Evolutionary conservation across 2,797 vertebrate species (phyloP), one percentile per base, ranked within the genome.

Genomic region (Leptoclinus maculatus): DNA sequence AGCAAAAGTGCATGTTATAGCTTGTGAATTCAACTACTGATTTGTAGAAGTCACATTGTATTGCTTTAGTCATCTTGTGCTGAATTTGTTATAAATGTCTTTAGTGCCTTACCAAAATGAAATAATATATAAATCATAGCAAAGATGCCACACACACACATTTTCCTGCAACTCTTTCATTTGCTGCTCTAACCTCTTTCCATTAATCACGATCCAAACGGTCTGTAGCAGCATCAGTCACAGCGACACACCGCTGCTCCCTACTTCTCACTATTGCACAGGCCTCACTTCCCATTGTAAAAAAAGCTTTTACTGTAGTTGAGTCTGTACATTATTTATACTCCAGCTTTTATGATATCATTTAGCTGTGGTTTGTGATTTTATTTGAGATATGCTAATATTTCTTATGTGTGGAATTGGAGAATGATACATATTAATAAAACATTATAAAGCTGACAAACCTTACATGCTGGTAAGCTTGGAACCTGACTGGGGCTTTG

Each of bases 231-330:
- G 63, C 60, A 66, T 29, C 39, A 19, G n/a, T 39, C 34, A 43
- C 19, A 66, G 58, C 54, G 49, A 8, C 65, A 62, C 57, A 62
- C 54, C 71, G 56, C 79, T 88, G 80, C 86, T 79, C 80, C 58
- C 74, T 84, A 56, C 34, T 53, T 41, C 14, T 45, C 47, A 32
- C 64, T 71, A 0, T 27, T 64, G 25, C 17, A 56, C 56, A 62
- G 25, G 34, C 54, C 29, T 84, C 1, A 25, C 21, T 16, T 70
- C 12, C n/a, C n/a, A 41, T 36, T 59, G 14, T 59, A 47, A 38
- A 45, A 58, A 63, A 68, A 25, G 43, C 62, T 72, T 73, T 73
- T 32, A 57, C 49, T 13, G 47, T n/a, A 17, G 19, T 65, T 49
- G 13, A 62, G 11, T 14, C 3, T 64, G 12, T 57, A 12, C 16